Evolutionary conservation across 2,797 vertebrate species (phyloP).

Genomic region (Triplophysa yarkandensis): DNA sequence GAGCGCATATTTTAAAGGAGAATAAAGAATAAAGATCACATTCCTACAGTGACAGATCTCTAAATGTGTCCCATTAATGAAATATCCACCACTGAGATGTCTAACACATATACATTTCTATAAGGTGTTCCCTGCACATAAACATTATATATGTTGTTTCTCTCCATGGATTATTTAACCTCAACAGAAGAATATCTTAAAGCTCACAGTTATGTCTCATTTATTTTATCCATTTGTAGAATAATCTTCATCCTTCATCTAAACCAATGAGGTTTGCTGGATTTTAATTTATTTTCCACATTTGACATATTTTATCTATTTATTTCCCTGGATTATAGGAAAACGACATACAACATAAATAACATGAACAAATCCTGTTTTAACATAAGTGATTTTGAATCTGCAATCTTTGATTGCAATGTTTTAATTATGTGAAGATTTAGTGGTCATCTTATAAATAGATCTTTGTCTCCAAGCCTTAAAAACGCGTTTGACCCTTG

Average conservation of each 20-base stretch:
- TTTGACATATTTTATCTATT: no score
- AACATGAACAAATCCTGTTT: background rate
- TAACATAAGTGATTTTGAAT: background rate
- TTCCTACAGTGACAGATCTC: background rate
- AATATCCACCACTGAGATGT: background rate
- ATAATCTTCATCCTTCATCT: no score
- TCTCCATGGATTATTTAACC: background rate
- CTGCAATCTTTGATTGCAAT: background rate
- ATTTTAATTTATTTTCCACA: no score
- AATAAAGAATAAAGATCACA: background rate
- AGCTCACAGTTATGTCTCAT: no score
- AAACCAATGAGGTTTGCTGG: no score
- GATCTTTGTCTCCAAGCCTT: background rate
- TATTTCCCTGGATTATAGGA: no score
- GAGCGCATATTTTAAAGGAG: no score
- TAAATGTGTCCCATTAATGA: slow-evolving; percentile 1
- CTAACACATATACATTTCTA: background rate
- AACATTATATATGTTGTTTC: background rate
- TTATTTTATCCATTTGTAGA: no score
- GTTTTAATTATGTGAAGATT: background rate
- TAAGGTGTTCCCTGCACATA: background rate
- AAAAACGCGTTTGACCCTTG: background rate
- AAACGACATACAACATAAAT: no score
- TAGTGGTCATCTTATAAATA: background rate
- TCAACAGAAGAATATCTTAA: background rate